Percentiles rank a stretch among this genome's conserved stretches.
These are phyloP conservation scores for Phoronis australis DNA, from an alignment of 2,888 invertebrate genomes.

Conservation along the genomic window DNA sequence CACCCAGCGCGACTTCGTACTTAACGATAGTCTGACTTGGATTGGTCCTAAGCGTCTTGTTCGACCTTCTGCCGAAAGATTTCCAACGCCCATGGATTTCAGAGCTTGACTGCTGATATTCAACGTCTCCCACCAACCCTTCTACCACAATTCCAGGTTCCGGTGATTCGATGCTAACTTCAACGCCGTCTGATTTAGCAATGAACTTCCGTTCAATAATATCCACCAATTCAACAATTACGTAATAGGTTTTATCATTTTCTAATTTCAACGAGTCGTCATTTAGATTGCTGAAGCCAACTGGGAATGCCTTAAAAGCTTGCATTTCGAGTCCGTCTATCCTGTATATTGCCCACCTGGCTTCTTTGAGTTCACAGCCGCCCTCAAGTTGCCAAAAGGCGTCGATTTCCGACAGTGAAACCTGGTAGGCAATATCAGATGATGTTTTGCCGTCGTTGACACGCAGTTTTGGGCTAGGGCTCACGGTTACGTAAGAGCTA, in stretches of 20 bases:
- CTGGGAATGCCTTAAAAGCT: conserved; percentile 2
- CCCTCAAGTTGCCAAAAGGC: conserved; percentile 4
- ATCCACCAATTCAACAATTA: conserved; percentile 10
- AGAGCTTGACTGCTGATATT: conserved; percentile 13
- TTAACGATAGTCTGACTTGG: conserved; percentile 11
- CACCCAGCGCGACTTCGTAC: conserved; percentile 14
- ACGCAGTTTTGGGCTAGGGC: conserved; percentile 1
- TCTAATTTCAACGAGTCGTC: conserved; percentile 10
- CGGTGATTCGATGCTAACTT: conserved; percentile 14
- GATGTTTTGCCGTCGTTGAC: conserved; percentile 2
- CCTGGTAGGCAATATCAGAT: conserved; percentile 6
- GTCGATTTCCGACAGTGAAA: conserved; percentile 6
- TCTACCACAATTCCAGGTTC: conserved; percentile 13
- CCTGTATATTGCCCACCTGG: conserved; percentile 4
- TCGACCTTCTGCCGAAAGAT: conserved; percentile 11
- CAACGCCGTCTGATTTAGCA: conserved; percentile 14
- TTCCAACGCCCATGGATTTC: conserved; percentile 18
- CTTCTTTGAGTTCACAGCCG: conserved; percentile 1
- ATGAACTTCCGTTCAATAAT: conserved; percentile 11
- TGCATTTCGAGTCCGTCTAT: conserved; percentile 2
- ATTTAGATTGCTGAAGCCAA: neutral
- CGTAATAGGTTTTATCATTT: conserved; percentile 11
- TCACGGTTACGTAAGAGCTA: neutral
- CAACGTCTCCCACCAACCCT: conserved; percentile 10
- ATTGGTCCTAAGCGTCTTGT: conserved; percentile 5